Base-by-base conservation (phyloP, 2,888 invertebrate genomes). In the Dexiosoma caninum region DNA sequence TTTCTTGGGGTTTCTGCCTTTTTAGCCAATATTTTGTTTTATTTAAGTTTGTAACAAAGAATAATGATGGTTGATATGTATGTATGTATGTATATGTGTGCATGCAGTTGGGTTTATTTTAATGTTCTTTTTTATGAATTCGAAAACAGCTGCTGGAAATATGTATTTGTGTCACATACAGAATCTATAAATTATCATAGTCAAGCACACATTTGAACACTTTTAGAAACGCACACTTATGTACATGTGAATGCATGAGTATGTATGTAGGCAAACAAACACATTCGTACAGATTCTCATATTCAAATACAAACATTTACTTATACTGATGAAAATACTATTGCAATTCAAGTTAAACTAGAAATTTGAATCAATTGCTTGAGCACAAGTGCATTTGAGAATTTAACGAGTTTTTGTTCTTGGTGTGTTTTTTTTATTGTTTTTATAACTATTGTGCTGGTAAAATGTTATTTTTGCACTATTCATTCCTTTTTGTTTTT, bases 341-440 rank as follows among this genome's bases (percentile, higher is more conserved):
- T 64, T 62, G 37, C 19, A 62, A 46, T 81, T 77, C 77, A 72
- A 77, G 81, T 69, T 72, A 72, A 81, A 77, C 81, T 72, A 81
- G 81, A 81, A 81, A 81, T 72, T 81, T 69, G 60, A 81, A 81
- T 81, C 77, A 81, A 81, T 81, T 72, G 71, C 76, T 72, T 67
- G 40, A 46, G 71, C 80, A 81, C 77, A 81, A 81, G 81, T 81
- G 81, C 77, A 81, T 77, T 77, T 77, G 81, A 72, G 44, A 77
- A 59, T 76, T 72, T 76, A 77, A 77, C 71, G 81, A 77, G 62
- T 77, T 77, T 67, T 76, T 53, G 16, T 27, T 51, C n/a, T 37
- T 40, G 27, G n/a, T n/a, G n/a, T n/a, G n/a, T 16, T 23, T 59
- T 42, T 23, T 8, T 37, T 59, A 10, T 37, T 51, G 12, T 59